Percentiles rank a stretch among this genome's conserved stretches.
Evolutionary conservation across 1,140 invertebrate species (phyloP).

Genomic region (Caenorhabditis briggsae): DNA sequence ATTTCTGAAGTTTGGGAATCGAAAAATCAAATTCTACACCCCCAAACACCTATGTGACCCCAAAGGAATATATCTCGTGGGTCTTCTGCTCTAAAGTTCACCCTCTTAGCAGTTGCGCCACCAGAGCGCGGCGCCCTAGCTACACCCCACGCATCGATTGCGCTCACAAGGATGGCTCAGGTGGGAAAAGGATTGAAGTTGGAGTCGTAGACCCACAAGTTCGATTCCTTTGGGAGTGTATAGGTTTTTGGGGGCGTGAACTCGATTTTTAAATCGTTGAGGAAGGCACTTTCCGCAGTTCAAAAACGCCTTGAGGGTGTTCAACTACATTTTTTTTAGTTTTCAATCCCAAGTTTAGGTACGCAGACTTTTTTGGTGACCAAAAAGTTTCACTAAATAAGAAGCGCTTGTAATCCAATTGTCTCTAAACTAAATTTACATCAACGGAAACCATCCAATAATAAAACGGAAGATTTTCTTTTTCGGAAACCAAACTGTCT

Average conservation of each 20-base stretch:
- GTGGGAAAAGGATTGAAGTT: background rate
- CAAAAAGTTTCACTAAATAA: too few species aligned
- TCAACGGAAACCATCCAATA: conserved; percentile 1
- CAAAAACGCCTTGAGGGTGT: too few species aligned
- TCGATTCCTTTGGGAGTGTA: background rate
- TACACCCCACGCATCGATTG: too few species aligned
- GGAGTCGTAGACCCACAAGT: background rate
- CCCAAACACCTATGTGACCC: background rate
- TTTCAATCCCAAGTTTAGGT: too few species aligned
- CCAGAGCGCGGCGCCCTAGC: background rate
- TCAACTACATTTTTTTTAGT: too few species aligned
- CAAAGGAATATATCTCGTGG: background rate
- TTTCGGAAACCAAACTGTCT: background rate
- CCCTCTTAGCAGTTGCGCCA: background rate
- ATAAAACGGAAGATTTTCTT: conserved; percentile 21
- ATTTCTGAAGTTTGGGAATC: background rate
- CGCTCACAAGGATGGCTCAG: background rate
- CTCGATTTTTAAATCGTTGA: too few species aligned
- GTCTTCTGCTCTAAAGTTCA: too few species aligned
- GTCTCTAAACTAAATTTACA: background rate
- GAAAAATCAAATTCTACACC: background rate
- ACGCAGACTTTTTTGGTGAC: too few species aligned
- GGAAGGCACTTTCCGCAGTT: too few species aligned
- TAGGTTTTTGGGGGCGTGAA: background rate
- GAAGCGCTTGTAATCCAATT: too few species aligned